Percentiles rank a stretch among this genome's conserved stretches.
These are phyloP conservation scores for Phalangium opilio DNA, from an alignment of 2,888 invertebrate genomes.

Conservation along the genomic window DNA sequence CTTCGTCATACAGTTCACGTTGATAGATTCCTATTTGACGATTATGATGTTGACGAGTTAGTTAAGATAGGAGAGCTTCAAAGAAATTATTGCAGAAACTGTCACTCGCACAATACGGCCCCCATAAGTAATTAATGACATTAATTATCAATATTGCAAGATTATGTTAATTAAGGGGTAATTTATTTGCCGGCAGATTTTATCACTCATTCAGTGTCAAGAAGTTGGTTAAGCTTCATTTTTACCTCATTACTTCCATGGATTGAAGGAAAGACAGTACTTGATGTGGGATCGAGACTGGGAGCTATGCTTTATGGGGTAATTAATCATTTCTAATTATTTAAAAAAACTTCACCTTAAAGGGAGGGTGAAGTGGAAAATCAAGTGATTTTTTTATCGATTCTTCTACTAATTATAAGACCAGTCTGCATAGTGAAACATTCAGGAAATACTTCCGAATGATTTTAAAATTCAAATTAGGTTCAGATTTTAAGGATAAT, in stretches of 20 bases:
- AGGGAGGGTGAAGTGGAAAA: too few relatives aligned
- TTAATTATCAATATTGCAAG: too few relatives aligned
- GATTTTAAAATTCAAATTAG: too few relatives aligned
- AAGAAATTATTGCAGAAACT: conserved; percentile 38
- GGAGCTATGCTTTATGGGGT: conserved; percentile 54
- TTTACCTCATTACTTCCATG: conserved; percentile 46
- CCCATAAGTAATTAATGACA: conserved; percentile 32
- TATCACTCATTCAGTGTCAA: conserved; percentile 49
- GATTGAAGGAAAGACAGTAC: conserved; percentile 41
- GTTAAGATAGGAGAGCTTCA: conserved; percentile 36
- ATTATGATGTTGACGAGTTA: conserved; percentile 43
- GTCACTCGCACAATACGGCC: conserved; percentile 38
- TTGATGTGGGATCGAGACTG: conserved; percentile 54
- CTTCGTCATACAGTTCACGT: conserved; percentile 42
- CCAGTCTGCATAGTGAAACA: too few relatives aligned
- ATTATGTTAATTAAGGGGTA: conserved; percentile 2
- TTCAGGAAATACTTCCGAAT: too few relatives aligned
- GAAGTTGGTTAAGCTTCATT: conserved; percentile 42
- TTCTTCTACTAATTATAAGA: too few relatives aligned
- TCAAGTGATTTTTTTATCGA: too few relatives aligned
- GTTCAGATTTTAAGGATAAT: too few relatives aligned
- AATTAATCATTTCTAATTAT: conserved; percentile 17
- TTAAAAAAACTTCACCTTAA: too few relatives aligned
- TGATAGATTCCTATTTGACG: conserved; percentile 54
- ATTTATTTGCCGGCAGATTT: conserved; percentile 33